Base-by-base conservation (phyloP, 1,140 invertebrate species). In the Anoplolepis gracilipes region DNA sequence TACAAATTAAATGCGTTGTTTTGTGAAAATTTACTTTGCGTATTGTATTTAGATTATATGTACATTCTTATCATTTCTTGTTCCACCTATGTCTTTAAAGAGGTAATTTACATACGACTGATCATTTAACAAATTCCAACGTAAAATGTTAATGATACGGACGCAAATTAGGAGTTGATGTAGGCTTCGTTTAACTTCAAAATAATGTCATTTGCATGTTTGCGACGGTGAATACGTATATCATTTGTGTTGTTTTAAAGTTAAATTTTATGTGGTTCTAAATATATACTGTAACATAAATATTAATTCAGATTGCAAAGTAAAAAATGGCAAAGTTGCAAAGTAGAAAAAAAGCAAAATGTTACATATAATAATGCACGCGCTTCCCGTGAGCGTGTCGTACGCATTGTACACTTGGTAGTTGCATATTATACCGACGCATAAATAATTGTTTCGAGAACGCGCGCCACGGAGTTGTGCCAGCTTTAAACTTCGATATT, bases 401-500 rank as follows among this genome's bases (percentile, higher is more conserved):
- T 4, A 22, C 11, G 36, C 16, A 33, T 70, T 30, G 46, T 25
- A 25, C 25, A n/a, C 0, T 30, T 10, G 25, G 7, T 55, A 39
- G 11, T 42, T 30, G 25, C 39, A 42, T 10, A 42, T 81, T 69
- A 25, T 16, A 55, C 16, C 7, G 42, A 81, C 19, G 28, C 28
- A 7, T 33, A 59, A 59, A 73, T 46, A 59, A 72, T 82, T 36
- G 30, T 39, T 57, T 42, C 25, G 13, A 46, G 36, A 72, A 19
- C 19, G 16, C 46, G 46, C 13, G 25, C 42, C 42, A 33, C 25
- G n/a, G 53, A 84, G 28, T 49, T 65, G 57, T 46, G 78, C 67
- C 49, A 42, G 25, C 70, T 90, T 89, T 84, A 82, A 91, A 90
- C 85, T 77, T 84, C 67, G 53, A 90, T 72, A 46, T 46, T 70